phyloP scores from a whole-genome alignment of 53 echinoderm and acorn worm genomes.

The Stichopus horrens region DNA sequence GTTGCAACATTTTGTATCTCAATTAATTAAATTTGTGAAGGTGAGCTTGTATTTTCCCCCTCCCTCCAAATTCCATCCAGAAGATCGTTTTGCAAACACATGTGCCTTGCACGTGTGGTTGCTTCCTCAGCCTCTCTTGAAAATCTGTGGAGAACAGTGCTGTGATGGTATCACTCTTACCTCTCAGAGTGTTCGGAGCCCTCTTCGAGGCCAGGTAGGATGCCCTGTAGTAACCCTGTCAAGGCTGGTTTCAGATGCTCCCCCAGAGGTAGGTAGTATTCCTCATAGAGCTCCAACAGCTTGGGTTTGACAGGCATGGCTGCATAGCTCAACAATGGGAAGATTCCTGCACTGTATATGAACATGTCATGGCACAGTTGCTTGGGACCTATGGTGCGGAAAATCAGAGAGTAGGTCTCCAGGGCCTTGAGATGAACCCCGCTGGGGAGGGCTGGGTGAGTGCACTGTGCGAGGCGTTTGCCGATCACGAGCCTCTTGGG shows the following conservation, averaged over 20 bases:
- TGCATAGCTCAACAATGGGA: constrained; percentile 90
- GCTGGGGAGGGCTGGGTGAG: constrained; percentile 97
- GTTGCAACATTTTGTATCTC: no score
- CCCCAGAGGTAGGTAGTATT: constrained; percentile 90
- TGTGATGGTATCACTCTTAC: constrained; percentile 45
- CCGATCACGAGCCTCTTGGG: constrained; percentile 95
- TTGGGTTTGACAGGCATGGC: constrained; percentile 97
- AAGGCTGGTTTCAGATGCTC: constrained; percentile 93
- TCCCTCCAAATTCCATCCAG: no score
- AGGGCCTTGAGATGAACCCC: constrained; percentile 98
- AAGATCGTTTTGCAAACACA: no score
- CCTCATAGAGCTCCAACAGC: constrained; percentile 89
- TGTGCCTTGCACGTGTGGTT: no score
- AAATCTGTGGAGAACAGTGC: not conserved
- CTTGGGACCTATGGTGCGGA: constrained; percentile 88
- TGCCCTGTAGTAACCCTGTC: constrained; percentile 89
- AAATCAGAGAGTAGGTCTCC: constrained; percentile 95
- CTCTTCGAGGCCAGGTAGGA: constrained; percentile 93
- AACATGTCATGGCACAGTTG: constrained; percentile 97
- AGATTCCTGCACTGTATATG: constrained; percentile 96
- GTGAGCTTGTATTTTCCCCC: no score
- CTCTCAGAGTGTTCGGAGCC: constrained; percentile 92
- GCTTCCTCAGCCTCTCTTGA: no score
- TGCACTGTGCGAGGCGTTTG: constrained; percentile 96
- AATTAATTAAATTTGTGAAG: no score